Conservation (phyloP, 2,888 invertebrate species). For the Nephrotoma flavescens region DNA sequence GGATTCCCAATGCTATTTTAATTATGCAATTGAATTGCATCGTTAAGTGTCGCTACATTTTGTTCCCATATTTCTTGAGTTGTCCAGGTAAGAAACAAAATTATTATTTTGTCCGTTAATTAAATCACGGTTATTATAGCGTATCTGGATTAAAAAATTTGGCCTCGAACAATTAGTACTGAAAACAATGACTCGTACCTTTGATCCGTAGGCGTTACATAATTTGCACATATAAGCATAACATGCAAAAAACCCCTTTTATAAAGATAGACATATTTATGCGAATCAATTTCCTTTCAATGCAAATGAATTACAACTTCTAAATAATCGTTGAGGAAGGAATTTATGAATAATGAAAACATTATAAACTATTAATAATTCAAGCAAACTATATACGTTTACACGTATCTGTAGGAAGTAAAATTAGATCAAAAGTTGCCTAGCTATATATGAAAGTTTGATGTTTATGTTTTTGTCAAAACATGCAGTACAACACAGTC, state of each 20-base stretch:
- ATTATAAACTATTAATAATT: not conserved
- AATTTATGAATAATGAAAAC: not conserved
- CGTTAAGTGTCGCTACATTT: not conserved
- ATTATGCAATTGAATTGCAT: not conserved
- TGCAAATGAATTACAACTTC: not conserved
- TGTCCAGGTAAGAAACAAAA: not conserved
- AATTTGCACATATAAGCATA: not conserved
- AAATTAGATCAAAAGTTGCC: not conserved
- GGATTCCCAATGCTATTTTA: not conserved
- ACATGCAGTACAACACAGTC: not conserved
- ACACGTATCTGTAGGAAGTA: not conserved
- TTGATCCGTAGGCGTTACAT: not conserved
- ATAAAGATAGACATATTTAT: not conserved
- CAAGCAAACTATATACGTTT: not conserved
- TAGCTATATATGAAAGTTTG: not conserved
- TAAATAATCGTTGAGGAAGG: not conserved
- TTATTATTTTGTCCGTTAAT: not conserved
- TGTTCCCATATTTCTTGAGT: not conserved
- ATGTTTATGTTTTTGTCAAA: not conserved
- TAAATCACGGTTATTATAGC: not conserved
- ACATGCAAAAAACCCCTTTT: too few species aligned
- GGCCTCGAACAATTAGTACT: not conserved
- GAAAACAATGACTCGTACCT: not conserved
- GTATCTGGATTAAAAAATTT: not conserved
- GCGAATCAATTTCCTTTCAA: not conserved